Evolutionary conservation across 30 jellyfish, hydroid and myxozoan genomes (phyloP).

Genomic region (Haliclystus octoradiatus): DNA sequence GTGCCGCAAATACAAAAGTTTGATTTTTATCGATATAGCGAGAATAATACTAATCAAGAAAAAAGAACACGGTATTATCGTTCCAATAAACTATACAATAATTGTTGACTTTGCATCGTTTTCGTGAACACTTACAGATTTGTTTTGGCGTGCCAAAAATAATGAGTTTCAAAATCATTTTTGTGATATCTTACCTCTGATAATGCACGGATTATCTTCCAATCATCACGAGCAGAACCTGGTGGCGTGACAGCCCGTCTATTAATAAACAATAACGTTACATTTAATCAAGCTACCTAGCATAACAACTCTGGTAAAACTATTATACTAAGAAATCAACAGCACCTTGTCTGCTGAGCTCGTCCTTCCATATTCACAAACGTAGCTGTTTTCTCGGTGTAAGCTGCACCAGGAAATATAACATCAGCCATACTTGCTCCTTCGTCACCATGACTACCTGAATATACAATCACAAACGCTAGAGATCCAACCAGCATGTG

Average conservation of each 20-base stretch:
- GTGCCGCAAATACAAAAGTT: too few relatives aligned
- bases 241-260: constrained; percentile 98
- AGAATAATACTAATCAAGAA: too few relatives aligned
- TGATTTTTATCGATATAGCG: too few relatives aligned
- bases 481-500: too few relatives aligned
- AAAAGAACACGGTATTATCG: too few relatives aligned
- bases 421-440: constrained; percentile 94
- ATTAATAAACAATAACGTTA: background rate
- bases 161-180: too few relatives aligned
- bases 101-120: too few relatives aligned
- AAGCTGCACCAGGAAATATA: constrained; percentile 94
- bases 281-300: too few relatives aligned
- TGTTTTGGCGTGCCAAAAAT: too few relatives aligned
- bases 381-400: constrained; percentile 85
- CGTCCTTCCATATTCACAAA: constrained; percentile 97
- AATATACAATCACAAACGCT: background rate
- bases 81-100: too few relatives aligned
- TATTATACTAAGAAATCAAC: background rate
- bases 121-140: too few relatives aligned
- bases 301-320: too few relatives aligned
- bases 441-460: constrained; percentile 97
- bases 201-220: constrained; percentile 94
- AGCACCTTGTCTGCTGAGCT: constrained; percentile 92
- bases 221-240: constrained; percentile 85
- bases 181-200: constrained; percentile 51